phyloP scores from a whole-genome alignment of 2,797 vertebrate genomes.

The Fistularia tabacaria region DNA sequence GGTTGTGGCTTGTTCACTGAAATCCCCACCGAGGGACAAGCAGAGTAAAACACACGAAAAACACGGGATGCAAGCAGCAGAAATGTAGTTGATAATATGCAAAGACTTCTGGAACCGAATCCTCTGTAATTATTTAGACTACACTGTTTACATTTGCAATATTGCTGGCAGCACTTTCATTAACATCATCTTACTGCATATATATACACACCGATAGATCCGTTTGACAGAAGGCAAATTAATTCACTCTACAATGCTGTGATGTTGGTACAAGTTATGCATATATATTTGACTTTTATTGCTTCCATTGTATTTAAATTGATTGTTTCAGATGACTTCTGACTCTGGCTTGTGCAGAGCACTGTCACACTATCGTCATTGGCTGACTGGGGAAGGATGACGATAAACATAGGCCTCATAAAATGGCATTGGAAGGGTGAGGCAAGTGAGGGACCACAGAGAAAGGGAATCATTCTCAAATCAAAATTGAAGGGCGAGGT shows the following conservation, averaged over 20 bases:
- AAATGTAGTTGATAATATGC: constrained; percentile 52
- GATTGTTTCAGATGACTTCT: too few relatives aligned
- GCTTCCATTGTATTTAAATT: neutral
- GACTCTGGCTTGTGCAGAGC: too few relatives aligned
- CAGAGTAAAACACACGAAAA: constrained; percentile 40
- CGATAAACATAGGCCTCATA: too few relatives aligned
- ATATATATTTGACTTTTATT: constrained; percentile 3
- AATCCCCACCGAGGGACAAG: constrained; percentile 23
- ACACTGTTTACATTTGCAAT: constrained; percentile 54
- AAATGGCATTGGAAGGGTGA: too few relatives aligned
- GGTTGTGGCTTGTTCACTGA: constrained; percentile 20
- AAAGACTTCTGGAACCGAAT: constrained; percentile 58
- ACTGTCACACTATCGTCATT: too few relatives aligned
- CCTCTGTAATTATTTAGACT: constrained; percentile 57
- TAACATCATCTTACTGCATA: constrained; percentile 41
- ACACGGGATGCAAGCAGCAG: constrained; percentile 15
- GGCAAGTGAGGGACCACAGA: too few relatives aligned
- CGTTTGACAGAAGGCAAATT: constrained; percentile 30
- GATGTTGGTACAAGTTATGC: constrained; percentile 11
- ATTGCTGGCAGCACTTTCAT: constrained; percentile 64
- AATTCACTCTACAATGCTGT: constrained; percentile 15
- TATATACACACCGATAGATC: constrained; percentile 29
- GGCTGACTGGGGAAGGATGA: too few relatives aligned
- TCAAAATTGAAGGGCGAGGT: too few relatives aligned
- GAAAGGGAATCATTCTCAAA: too few relatives aligned